Evolutionary conservation across 1,140 invertebrate species (phyloP).

Genomic region (Lasaia peninsularis): DNA sequence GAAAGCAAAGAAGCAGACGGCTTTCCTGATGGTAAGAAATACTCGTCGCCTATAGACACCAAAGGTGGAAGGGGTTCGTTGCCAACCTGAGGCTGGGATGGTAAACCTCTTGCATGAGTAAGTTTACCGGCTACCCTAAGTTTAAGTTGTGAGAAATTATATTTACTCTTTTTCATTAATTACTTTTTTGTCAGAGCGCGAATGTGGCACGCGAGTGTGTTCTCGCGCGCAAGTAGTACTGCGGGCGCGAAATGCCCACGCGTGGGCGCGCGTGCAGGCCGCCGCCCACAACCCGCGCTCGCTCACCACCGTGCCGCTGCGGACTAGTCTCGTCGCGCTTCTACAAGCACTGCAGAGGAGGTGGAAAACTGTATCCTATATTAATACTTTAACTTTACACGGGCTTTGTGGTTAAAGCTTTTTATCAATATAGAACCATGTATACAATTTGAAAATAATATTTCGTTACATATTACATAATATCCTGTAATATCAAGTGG

Average conservation of each 20-base stretch:
- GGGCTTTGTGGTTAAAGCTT: not conserved
- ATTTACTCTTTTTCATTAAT: not conserved
- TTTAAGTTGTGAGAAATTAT: too few relatives aligned
- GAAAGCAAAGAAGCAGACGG: too few relatives aligned
- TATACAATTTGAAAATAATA: too few relatives aligned
- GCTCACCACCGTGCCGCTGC: constrained; percentile 84
- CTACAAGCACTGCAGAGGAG: constrained; percentile 86
- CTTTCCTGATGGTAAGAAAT: too few relatives aligned
- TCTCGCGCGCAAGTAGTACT: constrained; percentile 87
- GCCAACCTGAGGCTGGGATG: too few relatives aligned
- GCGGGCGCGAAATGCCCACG: constrained; percentile 85
- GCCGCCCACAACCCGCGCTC: constrained; percentile 95
- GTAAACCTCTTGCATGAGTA: too few relatives aligned
- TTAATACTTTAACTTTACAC: not conserved
- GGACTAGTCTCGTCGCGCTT: constrained; percentile 87
- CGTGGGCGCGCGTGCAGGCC: constrained; percentile 91
- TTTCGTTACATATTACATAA: too few relatives aligned
- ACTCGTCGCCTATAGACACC: too few relatives aligned
- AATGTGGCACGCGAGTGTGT: constrained; percentile 88
- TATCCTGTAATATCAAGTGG: too few relatives aligned
- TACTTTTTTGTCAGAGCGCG: constrained; percentile 79
- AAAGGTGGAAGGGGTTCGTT: too few relatives aligned
- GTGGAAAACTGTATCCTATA: constrained; percentile 77
- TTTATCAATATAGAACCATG: too few relatives aligned
- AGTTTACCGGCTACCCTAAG: too few relatives aligned